These are phyloP conservation scores for Tyto alba DNA, from an alignment of 2,113 vertebrate genomes.

Conservation along the genomic window DNA sequence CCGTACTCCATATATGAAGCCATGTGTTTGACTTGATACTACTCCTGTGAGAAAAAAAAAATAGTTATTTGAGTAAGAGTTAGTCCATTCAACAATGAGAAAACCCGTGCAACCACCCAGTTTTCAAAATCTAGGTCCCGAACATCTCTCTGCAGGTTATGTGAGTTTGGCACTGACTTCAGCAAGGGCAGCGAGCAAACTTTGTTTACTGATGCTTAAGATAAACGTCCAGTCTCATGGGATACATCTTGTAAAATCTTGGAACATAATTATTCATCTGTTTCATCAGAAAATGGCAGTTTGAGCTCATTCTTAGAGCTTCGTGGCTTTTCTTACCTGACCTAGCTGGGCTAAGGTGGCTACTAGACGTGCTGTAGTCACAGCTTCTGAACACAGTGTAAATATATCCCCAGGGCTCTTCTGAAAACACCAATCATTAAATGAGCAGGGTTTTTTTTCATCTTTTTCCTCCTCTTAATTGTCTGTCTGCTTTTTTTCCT, in stretches of 20 bases:
- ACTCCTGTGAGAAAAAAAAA: not conserved
- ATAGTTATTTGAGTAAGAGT: not conserved
- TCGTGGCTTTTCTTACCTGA: not conserved
- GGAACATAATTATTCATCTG: not conserved
- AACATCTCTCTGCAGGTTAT: not conserved
- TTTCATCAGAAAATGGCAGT: not conserved
- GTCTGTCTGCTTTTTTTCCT: not conserved
- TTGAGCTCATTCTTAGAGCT: not conserved
- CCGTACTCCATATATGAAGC: not conserved
- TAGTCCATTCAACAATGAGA: not conserved
- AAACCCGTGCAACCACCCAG: not conserved
- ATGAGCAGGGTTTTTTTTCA: not conserved
- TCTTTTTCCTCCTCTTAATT: not conserved
- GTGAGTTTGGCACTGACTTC: accelerated
- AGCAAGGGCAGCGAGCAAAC: not conserved
- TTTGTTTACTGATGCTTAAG: not conserved
- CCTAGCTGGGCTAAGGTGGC: not conserved
- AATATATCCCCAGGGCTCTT: not conserved
- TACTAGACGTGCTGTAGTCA: not conserved
- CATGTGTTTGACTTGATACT: not conserved
- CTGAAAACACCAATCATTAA: not conserved
- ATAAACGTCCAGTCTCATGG: not conserved
- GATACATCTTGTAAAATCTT: not conserved
- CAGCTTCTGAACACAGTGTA: not conserved
- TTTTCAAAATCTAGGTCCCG: not conserved